Base-by-base conservation (phyloP, 2,797 vertebrate genomes). In the Pangasius djambal region DNA sequence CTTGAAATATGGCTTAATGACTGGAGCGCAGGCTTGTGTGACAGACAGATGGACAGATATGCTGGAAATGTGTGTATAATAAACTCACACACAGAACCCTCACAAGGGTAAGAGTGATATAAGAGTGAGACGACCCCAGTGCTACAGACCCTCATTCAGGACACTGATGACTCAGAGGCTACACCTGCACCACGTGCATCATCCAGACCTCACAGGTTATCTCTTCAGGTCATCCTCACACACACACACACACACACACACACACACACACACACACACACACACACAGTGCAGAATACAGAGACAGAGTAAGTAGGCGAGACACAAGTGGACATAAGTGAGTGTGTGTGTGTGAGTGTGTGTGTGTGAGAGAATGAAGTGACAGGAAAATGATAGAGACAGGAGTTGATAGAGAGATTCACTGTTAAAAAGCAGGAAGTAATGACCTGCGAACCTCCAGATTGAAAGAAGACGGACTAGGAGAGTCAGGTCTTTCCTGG, bases 141-240 rank as follows among this genome's bases (percentile, higher is more conserved):
- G 70, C 63, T 34, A 87, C 61, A 89, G 59, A 86, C 70, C 55
- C 72, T 89, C 86, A 89, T 83, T 90, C 78, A 91, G 48, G 69
- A 40, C 31, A 25, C 34, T 22, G 48, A 84, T 86, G 88, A 91
- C 85, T 85, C 89, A 90, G 78, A 77, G 82, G 48, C 57, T 89
- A 88, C 91, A 90, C 88, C 89, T 92, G 89, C 86, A 89, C 65
- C 74, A 81, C 31, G 65, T 88, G 89, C 37, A 90, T 88, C 88
- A 86, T 87, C 82, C 75, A 72, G 79, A 88, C 59, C 83, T 88
- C 87, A 86, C 69, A 72, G 89, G 91, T 92, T 92, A 91, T 92
- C 87, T 85, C 34, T 69, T 65, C 57, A 86, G 86, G 83, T 92
- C 91, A 92, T 89, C 88, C 83, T 57, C 28, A 44, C 85, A 78